phyloP scores from a whole-genome alignment of 2,888 invertebrate genomes.

The Pecten maximus region DNA sequence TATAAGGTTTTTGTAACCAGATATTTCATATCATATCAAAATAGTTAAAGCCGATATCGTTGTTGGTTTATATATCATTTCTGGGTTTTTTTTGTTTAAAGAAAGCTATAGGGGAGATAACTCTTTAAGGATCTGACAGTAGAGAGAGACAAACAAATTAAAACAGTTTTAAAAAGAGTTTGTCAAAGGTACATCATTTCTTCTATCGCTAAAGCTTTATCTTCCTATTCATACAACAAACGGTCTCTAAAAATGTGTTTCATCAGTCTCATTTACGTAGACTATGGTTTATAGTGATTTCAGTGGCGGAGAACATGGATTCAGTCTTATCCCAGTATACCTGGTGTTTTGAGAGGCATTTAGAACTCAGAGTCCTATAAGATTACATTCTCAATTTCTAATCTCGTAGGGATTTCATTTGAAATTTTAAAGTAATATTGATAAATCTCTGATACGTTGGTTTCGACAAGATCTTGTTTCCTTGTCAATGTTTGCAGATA shows the following conservation, averaged over 20 bases:
- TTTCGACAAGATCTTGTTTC: not conserved
- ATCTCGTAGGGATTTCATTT: not conserved
- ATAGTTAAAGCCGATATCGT: no score
- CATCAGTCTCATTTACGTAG: no score
- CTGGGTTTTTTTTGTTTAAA: not conserved
- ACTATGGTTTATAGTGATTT: not conserved
- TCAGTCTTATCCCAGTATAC: not conserved
- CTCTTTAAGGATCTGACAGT: not conserved
- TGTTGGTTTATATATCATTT: no score
- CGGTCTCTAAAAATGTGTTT: no score
- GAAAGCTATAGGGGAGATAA: not conserved
- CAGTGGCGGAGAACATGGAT: not conserved
- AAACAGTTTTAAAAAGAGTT: not conserved
- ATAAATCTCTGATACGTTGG: not conserved
- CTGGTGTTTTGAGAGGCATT: not conserved
- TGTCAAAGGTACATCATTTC: not conserved
- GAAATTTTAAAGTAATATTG: constrained; percentile 26
- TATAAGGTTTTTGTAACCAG: no score
- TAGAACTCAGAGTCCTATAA: not conserved
- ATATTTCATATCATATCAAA: no score
- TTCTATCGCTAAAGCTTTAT: no score
- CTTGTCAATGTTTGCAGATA: not conserved
- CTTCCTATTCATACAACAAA: no score
- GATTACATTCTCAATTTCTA: not conserved
- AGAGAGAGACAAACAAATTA: not conserved